Base-by-base conservation (phyloP, 2,113 vertebrate genomes). In the Micromys minutus region DNA sequence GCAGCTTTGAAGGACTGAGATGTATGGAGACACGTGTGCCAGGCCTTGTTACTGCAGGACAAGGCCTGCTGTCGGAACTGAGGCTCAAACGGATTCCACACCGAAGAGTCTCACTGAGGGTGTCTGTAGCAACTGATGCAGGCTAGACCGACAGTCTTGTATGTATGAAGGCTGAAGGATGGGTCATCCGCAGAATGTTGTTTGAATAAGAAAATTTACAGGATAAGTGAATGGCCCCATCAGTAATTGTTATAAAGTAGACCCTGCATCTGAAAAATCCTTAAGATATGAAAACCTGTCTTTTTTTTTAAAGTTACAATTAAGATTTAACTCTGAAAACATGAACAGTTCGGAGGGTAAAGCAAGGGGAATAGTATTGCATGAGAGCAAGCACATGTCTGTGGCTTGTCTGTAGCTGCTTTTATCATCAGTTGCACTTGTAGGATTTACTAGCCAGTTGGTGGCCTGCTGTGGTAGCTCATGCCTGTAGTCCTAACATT, bases 81-180 rank as follows among this genome's bases (percentile, higher is more conserved):
- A 5, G 80, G 83, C 96, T 97, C 67, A 96, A 97, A 75, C 81
- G 96, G 96, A 98, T 96, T 69, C 88, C 92, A 87, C 61, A 39
- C 63, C 71, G 13, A 34, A 0, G 0, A 29, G 61, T 95, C 93
- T 94, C 89, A 42, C 26, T 88, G 95, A 74, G 63, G 34, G 39
- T 12, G 59, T 96, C 93, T 85, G 36, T 1, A 26, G 29, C 94
- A 77, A 19, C 72, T 94, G 81, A 7, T 80, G 31, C 59, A 85
- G 76, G 90, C 95, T 97, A 83, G 59, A 81, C 75, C 96, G 92
- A 67, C 83, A 90, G 84, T 96, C 96, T 94, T 87, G 74, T 94
- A 47, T 52, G 47, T 74, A n/a, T 39, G 65, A 65, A 80, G n/a
- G 6, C 13, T 63, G 16, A 92, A 91, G 13, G 65, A 65, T 59